Evolutionary conservation across 2,888 invertebrate genomes (phyloP).

Genomic region (Alloscopus bannaensis): DNA sequence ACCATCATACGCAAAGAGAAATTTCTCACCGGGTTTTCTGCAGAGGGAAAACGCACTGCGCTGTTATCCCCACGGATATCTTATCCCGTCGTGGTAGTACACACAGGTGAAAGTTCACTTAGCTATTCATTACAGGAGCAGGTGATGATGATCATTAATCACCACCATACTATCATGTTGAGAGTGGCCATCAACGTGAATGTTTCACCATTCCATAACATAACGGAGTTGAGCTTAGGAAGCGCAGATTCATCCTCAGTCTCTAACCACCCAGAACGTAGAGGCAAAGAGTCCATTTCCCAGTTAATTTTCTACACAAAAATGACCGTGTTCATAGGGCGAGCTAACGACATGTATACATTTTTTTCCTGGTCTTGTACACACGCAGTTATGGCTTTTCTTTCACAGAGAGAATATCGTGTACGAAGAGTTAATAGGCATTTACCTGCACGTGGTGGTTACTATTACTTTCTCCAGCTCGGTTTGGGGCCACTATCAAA

Average conservation of each 20-base stretch:
- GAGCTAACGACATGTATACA: conserved; percentile 1
- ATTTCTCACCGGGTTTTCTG: too few relatives aligned
- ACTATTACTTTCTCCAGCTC: too few relatives aligned
- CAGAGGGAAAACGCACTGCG: too few relatives aligned
- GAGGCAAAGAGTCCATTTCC: not conserved
- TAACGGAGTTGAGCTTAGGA: too few relatives aligned
- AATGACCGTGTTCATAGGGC: not conserved
- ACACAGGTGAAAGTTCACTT: conserved; percentile 18
- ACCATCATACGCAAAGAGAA: too few relatives aligned
- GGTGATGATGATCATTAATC: conserved; percentile 14
- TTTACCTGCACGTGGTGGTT: too few relatives aligned
- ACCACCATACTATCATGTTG: not conserved
- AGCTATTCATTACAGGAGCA: conserved; percentile 3
- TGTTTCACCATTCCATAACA: too few relatives aligned
- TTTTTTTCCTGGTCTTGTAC: not conserved
- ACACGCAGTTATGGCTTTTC: not conserved
- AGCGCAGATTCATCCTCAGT: not conserved
- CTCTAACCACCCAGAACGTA: not conserved
- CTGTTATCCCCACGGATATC: too few relatives aligned
- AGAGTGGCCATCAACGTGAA: conserved; percentile 6
- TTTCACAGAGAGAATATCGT: not conserved
- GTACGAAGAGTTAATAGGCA: not conserved
- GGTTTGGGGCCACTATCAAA: not conserved
- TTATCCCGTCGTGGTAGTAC: too few relatives aligned
- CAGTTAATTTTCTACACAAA: not conserved